Evolutionary conservation across 2,113 vertebrate species (phyloP).

Genomic region (Andinoacara biseriatus): DNA sequence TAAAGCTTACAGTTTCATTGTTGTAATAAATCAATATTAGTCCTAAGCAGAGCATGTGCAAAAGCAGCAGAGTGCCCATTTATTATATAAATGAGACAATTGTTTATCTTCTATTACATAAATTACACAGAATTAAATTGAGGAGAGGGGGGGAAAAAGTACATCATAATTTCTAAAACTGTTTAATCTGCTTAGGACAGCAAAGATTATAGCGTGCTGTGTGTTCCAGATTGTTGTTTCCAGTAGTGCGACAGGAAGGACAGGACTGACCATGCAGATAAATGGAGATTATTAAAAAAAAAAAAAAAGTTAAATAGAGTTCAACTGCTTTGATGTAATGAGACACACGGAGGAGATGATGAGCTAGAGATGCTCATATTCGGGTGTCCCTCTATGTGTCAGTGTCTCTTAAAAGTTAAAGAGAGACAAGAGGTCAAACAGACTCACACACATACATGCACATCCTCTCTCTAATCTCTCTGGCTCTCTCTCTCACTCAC

Average conservation of each 20-base stretch:
- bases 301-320: conserved; percentile 23
- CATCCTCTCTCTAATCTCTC: neutral
- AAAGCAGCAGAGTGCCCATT: conserved; percentile 26
- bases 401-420: conserved; percentile 54
- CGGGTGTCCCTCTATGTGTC: conserved; percentile 13
- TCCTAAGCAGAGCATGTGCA: conserved; percentile 5
- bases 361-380: neutral
- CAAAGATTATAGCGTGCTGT: conserved; percentile 21
- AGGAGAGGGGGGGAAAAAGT: neutral
- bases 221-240: conserved; percentile 5
- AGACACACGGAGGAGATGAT: conserved; percentile 20
- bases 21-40: conserved; percentile 44
- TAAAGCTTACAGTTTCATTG: conserved; percentile 2
- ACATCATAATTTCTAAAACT: neutral
- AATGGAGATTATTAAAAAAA: conserved; percentile 38
- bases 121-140: conserved; percentile 23
- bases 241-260: conserved; percentile 1
- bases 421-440: conserved; percentile 53
- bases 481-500: too few relatives aligned
- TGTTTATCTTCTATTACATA: conserved; percentile 25
- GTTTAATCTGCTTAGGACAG: neutral
- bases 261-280: conserved; percentile 14
- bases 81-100: conserved; percentile 28
- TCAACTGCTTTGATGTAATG: conserved; percentile 44
- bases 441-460: conserved; percentile 8